A percentile compares a stretch with the other conserved stretches of the same genome.
Conservation (phyloP, 2,888 invertebrate genomes). For the Phyto melanocephala region DNA sequence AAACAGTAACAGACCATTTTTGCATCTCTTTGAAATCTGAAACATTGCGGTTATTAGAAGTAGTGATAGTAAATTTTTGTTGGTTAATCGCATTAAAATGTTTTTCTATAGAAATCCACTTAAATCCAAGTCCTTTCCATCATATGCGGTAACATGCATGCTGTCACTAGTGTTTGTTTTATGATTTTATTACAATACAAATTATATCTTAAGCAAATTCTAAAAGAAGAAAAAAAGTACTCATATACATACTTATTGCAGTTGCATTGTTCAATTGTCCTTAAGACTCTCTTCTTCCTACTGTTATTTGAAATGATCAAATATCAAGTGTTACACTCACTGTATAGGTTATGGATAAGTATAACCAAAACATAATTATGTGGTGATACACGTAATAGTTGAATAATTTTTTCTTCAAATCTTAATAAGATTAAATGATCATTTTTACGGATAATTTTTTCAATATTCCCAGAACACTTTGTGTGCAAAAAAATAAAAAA, state of each 20-base stretch:
- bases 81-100: constrained; percentile 50
- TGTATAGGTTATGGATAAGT: not conserved
- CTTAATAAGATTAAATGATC: constrained; percentile 23
- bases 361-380: constrained; percentile 40
- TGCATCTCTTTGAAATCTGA: constrained; percentile 56
- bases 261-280: not conserved
- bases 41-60: constrained; percentile 46
- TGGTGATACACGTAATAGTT: constrained; percentile 5
- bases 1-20: not conserved
- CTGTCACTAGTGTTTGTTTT: constrained; percentile 33
- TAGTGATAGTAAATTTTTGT: constrained; percentile 25
- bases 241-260: not conserved
- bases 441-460: constrained; percentile 27
- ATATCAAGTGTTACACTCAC: constrained; percentile 39
- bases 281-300: not conserved
- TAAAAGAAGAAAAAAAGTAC: no score
- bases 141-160: constrained; percentile 44
- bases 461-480: constrained; percentile 54
- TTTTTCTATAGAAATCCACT: constrained; percentile 35
- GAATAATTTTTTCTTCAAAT: no score
- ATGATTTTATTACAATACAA: not conserved
- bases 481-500: constrained; percentile 46
- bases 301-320: constrained; percentile 15
- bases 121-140: not conserved
- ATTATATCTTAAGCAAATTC: not conserved